Base-by-base conservation (phyloP, 1,140 invertebrate species). In the Pachypeltis micranthus region DNA sequence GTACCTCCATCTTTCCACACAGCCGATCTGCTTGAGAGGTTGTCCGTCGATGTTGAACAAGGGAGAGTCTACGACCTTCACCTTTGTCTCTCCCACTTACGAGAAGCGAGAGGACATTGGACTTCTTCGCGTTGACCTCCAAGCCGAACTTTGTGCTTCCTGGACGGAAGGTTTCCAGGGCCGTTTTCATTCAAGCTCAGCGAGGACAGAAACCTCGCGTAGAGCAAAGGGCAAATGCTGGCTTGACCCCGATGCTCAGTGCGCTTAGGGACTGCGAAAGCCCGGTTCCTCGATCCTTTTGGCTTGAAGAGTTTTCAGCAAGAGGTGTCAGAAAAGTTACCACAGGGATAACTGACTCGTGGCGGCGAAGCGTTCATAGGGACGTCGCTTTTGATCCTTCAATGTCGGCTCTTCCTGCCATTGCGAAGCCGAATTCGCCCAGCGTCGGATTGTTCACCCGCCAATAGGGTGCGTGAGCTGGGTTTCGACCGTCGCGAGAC, bases 401-500 rank as follows among this genome's bases (percentile, higher is more conserved):
- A 83, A 87, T 84, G 81, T 87, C 83, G 83, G 85, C 83, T 86
- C 85, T 87, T 88, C 83, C 85, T 87, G 87, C 87, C 84, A 87
- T 87, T 86, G 84, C 79, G 82, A 86, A 86, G 83, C 84, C 85
- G 82, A 85, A 86, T 85, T 86, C 81, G 78, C 83, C 80, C 86
- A 87, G 84, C 79, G 84, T 87, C 80, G 83, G 85, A 87, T 86
- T 88, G 82, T 85, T 85, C 83, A 85, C 81, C 83, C 81, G 79
- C 80, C 74, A 82, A 84, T 78, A 85, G 83, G 82, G 81, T 66
- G 66, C 64, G 60, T 85, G 83, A 84, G 83, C 83, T 85, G 81
- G 84, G 82, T 84, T 86, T 85, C 84, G 83, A 85, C 81, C 82
- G 81, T 84, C 83, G 82, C 83, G 82, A 85, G 83, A 85, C 82